A percentile compares a stretch with the other conserved stretches of the same genome.
Evolutionary conservation across 2,113 vertebrate species (phyloP).

Genomic region (Otocyon megalotis): DNA sequence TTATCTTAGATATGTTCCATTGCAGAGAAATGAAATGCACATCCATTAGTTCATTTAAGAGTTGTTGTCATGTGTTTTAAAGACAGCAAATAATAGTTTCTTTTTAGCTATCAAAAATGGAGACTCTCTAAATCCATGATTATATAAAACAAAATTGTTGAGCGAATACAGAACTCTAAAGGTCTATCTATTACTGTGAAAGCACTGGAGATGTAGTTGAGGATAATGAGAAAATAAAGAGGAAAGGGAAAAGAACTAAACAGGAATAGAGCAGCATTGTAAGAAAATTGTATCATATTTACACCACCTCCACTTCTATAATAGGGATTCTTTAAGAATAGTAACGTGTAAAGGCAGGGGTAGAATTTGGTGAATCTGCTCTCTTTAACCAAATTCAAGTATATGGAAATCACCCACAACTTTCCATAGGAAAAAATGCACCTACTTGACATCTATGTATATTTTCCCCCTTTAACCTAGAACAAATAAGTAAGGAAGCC

Average conservation of each 20-base stretch:
- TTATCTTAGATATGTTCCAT: neutral
- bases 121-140: neutral
- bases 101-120: neutral
- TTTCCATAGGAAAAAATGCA: neutral
- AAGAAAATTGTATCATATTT: neutral
- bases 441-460: neutral
- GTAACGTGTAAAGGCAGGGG: neutral
- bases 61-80: neutral
- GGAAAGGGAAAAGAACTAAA: no score
- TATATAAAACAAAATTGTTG: neutral
- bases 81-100: neutral
- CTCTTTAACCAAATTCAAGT: neutral
- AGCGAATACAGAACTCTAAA: neutral
- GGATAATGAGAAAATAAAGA: neutral
- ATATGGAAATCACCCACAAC: neutral
- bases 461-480: neutral
- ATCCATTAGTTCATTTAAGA: neutral
- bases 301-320: fast-evolving
- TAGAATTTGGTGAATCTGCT: neutral
- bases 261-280: neutral
- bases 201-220: neutral
- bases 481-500: conserved; percentile 34
- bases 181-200: neutral
- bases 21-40: neutral
- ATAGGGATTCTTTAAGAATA: neutral